Conservation (phyloP, 2,797 vertebrate genomes). For the Peromyscus attwateri region DNA sequence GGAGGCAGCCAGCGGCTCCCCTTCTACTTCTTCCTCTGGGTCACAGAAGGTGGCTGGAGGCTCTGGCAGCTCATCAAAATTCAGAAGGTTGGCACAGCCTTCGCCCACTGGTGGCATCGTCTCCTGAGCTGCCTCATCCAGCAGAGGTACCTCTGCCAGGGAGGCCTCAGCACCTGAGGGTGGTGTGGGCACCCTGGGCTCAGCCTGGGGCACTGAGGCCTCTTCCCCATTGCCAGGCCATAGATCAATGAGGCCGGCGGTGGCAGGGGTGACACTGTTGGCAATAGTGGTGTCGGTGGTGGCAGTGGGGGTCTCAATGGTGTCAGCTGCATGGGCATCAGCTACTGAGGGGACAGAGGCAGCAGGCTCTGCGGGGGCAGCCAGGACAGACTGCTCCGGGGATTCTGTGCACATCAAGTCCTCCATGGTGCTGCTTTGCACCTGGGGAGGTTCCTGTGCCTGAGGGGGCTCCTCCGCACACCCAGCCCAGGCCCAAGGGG, state of each 20-base stretch:
- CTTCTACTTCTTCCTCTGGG: slow-evolving; percentile 87
- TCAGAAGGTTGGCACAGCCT: slow-evolving; percentile 89
- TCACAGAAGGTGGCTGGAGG: slow-evolving; percentile 92
- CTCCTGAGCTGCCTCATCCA: slow-evolving; percentile 82
- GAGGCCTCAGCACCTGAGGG: slow-evolving; percentile 77
- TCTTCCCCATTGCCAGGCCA: slow-evolving; percentile 87
- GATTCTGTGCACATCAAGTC: slow-evolving; percentile 85
- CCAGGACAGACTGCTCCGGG: slow-evolving; percentile 55
- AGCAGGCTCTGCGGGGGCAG: slow-evolving; percentile 47
- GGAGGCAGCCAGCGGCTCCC: slow-evolving; percentile 79
- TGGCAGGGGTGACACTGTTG: slow-evolving; percentile 64
- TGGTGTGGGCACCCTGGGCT: slow-evolving; percentile 74
- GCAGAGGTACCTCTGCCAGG: slow-evolving; percentile 74
- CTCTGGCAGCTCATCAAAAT: slow-evolving; percentile 95
- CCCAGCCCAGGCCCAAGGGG: slow-evolving; percentile 82
- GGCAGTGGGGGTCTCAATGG: slow-evolving; percentile 44
- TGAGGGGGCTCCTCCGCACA: slow-evolving; percentile 65
- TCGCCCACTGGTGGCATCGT: slow-evolving; percentile 71
- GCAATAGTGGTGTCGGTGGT: slow-evolving; percentile 65
- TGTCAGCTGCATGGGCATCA: not conserved
- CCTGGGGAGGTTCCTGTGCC: slow-evolving; percentile 79
- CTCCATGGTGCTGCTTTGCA: slow-evolving; percentile 73
- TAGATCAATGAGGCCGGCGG: slow-evolving; percentile 88
- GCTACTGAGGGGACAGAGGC: not conserved
- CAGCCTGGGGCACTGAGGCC: slow-evolving; percentile 70